A percentile compares a stretch with the other conserved stretches of the same genome.
Conservation (phyloP, 2,113 vertebrate species). For the Toxotes jaculatrix region DNA sequence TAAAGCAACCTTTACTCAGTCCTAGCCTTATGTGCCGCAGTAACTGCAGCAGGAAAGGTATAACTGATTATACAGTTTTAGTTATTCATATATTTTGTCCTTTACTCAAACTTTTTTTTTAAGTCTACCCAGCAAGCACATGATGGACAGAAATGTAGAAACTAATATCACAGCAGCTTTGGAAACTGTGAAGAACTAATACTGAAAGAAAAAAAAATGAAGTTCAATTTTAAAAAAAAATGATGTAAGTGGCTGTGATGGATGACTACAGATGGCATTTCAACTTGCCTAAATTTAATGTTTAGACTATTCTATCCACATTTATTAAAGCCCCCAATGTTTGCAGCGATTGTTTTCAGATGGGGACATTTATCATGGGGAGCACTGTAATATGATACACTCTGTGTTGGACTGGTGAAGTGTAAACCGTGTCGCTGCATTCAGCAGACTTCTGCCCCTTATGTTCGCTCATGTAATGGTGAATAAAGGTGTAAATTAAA, state of each 20-base stretch:
- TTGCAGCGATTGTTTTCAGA: conserved; percentile 7
- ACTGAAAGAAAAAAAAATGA: background rate
- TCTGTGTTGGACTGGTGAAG: background rate
- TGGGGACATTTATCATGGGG: conserved; percentile 2
- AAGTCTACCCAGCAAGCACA: background rate
- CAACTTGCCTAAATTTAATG: background rate
- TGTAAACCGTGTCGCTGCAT: background rate
- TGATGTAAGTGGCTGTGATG: conserved; percentile 10
- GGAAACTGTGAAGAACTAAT: background rate
- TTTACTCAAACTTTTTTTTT: background rate
- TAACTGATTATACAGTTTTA: background rate
- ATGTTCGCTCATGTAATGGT: background rate
- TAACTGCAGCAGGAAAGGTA: background rate
- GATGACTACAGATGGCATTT: conserved; percentile 9
- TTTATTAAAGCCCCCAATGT: conserved; percentile 1
- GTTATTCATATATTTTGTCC: background rate
- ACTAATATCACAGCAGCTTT: background rate
- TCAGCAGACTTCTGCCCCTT: background rate
- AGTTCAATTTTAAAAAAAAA: conserved; percentile 3
- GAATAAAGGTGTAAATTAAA: background rate
- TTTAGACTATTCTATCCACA: background rate
- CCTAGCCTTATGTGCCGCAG: background rate
- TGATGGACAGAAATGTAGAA: background rate
- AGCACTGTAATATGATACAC: background rate
- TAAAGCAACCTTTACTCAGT: conserved; percentile 13